Percentiles rank a stretch among this genome's conserved stretches.
These are phyloP conservation scores for Protaetia brevitarsis DNA, from an alignment of 1,140 invertebrate species.

Conservation along the genomic window DNA sequence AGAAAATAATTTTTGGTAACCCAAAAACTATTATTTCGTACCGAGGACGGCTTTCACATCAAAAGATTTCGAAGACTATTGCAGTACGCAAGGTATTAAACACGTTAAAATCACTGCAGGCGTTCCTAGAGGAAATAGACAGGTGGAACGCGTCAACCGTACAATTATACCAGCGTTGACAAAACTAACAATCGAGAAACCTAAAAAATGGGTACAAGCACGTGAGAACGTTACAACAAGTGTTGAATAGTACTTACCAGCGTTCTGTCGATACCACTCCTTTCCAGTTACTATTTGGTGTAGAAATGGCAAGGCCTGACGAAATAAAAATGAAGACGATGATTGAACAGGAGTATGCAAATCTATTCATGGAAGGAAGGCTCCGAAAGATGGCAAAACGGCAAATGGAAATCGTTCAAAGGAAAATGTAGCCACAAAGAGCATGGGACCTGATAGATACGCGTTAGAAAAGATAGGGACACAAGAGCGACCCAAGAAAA, in stretches of 20 bases:
- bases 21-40: neutral
- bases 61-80: neutral
- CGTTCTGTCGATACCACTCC: neutral
- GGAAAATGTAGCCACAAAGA: no score
- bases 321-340: no score
- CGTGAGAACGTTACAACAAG: no score
- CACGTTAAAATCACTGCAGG: no score
- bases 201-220: neutral
- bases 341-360: no score
- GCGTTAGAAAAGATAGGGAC: conserved; percentile 35
- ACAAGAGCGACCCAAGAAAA: conserved; percentile 37
- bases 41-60: neutral
- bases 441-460: conserved; percentile 37
- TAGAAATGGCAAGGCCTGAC: no score
- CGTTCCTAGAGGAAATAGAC: no score
- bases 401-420: no score
- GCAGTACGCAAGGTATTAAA: neutral
- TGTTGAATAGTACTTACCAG: neutral
- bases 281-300: no score
- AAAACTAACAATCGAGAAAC: neutral
- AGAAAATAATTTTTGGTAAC: neutral
- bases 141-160: neutral
- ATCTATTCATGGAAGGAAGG: no score
- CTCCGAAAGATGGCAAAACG: no score
- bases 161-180: neutral